Conservation (phyloP, 2,113 vertebrate species). For the Crocuta crocuta region DNA sequence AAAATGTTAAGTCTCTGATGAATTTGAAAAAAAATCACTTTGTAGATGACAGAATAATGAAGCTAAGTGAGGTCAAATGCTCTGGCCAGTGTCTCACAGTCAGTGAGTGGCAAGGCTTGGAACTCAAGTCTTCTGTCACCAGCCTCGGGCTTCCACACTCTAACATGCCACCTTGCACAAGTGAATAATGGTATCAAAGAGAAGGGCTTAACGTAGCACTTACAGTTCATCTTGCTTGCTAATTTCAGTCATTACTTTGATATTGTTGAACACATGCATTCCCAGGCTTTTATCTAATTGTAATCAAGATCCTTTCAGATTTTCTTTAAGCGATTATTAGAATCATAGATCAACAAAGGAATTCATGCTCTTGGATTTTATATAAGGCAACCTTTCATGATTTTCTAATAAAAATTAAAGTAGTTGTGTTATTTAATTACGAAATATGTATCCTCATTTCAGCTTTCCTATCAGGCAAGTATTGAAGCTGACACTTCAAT, state of each 20-base stretch:
- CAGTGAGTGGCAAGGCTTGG: not conserved
- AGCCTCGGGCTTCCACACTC: not conserved
- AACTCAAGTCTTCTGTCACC: not conserved
- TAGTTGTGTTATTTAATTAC: constrained; percentile 85
- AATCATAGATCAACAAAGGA: constrained; percentile 80
- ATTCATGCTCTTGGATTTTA: constrained; percentile 71
- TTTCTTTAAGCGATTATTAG: constrained; percentile 80
- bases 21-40: constrained; percentile 37
- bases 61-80: not conserved
- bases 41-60: not conserved
- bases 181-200: constrained; percentile 37
- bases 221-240: constrained; percentile 48
- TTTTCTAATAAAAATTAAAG: constrained; percentile 80
- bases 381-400: constrained; percentile 70
- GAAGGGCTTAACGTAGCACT: constrained; percentile 51
- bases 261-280: constrained; percentile 64
- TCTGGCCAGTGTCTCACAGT: not conserved
- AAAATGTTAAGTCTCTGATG: constrained; percentile 1
- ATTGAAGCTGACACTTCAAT: constrained; percentile 80
- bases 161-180: not conserved
- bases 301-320: constrained; percentile 78
- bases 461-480: constrained; percentile 56
- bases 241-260: constrained; percentile 71
- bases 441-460: constrained; percentile 80
- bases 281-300: constrained; percentile 74